Conservation (phyloP, 23 tunicate species). For the Aplidium turbinatum region DNA sequence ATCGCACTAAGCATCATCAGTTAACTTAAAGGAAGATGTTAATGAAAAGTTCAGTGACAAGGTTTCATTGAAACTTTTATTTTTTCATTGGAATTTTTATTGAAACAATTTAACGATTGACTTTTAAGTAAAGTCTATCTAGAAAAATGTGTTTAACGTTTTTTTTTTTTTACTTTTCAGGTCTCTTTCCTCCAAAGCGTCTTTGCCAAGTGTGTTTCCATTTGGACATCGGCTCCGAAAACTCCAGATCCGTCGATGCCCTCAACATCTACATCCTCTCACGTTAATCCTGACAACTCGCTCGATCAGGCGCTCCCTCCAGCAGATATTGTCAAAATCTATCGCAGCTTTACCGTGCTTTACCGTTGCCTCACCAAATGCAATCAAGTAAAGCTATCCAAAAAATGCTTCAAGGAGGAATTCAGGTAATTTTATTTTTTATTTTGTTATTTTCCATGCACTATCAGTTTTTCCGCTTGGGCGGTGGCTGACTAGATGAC, state of each 20-base stretch:
- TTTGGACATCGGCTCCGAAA: slow-evolving; percentile 1
- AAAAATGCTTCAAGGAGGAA: slow-evolving; percentile 54
- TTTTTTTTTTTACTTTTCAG: too few relatives aligned
- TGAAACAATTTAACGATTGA: background rate
- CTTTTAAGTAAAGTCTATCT: background rate
- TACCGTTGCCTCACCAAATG: slow-evolving; percentile 43
- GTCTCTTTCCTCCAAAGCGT: slow-evolving; percentile 13
- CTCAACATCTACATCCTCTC: background rate
- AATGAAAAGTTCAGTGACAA: slow-evolving; percentile 11
- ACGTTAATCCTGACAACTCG: background rate
- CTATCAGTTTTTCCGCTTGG: too few relatives aligned
- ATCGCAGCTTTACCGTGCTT: slow-evolving; percentile 42
- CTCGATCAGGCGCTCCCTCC: slow-evolving; percentile 20
- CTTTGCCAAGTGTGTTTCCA: slow-evolving; percentile 6
- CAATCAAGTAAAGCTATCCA: slow-evolving; percentile 1
- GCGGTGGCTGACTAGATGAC: too few relatives aligned
- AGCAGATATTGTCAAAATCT: slow-evolving; percentile 22
- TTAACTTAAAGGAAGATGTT: background rate
- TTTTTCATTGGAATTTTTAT: background rate
- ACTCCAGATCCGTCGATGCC: background rate
- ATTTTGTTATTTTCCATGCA: too few relatives aligned
- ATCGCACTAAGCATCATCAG: too few relatives aligned
- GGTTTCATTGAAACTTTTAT: slow-evolving; percentile 2
- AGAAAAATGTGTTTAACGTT: too few relatives aligned
- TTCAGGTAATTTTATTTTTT: slow-evolving; percentile 42